A percentile compares a stretch with the other conserved stretches of the same genome.
phyloP scores from a whole-genome alignment of 2,797 vertebrate species.

The Peromyscus eremicus region DNA sequence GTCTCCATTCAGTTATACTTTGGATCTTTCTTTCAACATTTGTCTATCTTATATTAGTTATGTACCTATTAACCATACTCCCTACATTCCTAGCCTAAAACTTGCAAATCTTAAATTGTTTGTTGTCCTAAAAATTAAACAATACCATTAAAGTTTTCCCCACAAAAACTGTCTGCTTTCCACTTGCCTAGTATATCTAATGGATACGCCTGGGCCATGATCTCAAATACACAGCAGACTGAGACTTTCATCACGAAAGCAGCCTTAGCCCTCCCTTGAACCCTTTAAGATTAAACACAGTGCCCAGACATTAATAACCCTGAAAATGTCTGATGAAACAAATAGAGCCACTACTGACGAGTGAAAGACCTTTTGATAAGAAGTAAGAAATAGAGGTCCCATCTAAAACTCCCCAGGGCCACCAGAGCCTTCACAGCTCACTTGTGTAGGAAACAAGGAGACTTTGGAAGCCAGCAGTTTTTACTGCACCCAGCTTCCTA shows the following conservation, averaged over 20 bases:
- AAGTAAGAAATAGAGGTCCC: neutral
- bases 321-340: neutral
- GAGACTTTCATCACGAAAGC: neutral
- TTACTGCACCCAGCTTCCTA: neutral
- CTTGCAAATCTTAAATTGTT: conserved; percentile 20
- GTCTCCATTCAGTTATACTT: neutral
- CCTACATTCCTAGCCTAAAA: neutral
- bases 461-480: neutral
- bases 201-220: neutral
- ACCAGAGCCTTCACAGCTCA: neutral
- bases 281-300: neutral
- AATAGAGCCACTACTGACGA: neutral
- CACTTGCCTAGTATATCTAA: neutral
- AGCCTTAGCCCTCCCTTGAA: neutral
- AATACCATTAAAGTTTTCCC: neutral
- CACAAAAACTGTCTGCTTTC: neutral
- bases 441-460: neutral
- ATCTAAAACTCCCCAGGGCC: neutral
- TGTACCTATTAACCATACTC: neutral
- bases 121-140: conserved; percentile 22
- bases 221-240: neutral
- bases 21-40: neutral
- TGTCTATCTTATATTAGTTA: neutral
- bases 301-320: neutral
- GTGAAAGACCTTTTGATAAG: neutral